These are phyloP conservation scores for Mesaphorura yosii DNA, from an alignment of 1,140 invertebrate species.

Conservation along the genomic window DNA sequence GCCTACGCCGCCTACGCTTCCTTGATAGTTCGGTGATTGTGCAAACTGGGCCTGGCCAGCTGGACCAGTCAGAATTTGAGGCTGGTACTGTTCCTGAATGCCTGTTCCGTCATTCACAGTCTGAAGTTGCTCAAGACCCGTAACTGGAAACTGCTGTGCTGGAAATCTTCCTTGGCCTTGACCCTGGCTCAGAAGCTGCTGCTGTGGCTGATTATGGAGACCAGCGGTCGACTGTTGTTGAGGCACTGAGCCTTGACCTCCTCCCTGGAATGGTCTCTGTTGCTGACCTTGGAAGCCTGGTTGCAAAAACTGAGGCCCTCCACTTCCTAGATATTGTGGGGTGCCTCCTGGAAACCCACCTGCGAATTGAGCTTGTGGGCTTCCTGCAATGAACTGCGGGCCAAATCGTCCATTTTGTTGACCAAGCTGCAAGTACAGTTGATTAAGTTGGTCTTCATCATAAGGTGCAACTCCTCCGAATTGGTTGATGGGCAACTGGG, in stretches of 20 bases:
- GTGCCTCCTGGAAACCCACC: neutral
- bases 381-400: neutral
- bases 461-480: neutral
- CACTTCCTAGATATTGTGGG: neutral
- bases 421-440: neutral
- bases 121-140: no score
- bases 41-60: no score
- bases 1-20: no score
- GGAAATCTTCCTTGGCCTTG: slow-evolving; percentile 2
- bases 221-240: neutral
- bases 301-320: no score
- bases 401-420: neutral
- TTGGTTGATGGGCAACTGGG: neutral
- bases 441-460: neutral
- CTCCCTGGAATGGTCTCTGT: neutral
- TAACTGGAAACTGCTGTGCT: no score
- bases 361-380: neutral
- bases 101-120: no score
- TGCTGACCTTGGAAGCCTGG: neutral
- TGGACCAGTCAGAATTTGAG: no score
- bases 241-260: neutral
- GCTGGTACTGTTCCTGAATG: no score
- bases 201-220: neutral
- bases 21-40: no score
- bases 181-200: neutral